Base-by-base conservation (phyloP, 2,888 invertebrate species). In the Branchellion lobata region DNA sequence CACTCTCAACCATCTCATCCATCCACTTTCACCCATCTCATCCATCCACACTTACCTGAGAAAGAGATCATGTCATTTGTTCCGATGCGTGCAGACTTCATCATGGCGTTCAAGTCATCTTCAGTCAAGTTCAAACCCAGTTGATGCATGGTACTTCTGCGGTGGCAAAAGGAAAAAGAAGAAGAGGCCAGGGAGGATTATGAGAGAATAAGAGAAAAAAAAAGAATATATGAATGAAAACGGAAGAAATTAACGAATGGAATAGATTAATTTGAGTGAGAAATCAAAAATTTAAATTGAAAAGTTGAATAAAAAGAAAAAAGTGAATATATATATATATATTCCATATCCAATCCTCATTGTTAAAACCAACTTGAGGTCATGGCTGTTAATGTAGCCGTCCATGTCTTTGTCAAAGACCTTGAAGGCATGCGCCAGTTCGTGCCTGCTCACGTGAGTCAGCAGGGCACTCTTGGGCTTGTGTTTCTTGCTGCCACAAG, bases 341-440 rank as follows among this genome's bases (percentile, higher is more conserved):
- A n/a, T n/a, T n/a, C n/a, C n/a, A n/a, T n/a, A n/a, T n/a, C n/a
- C n/a, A n/a, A n/a, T n/a, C n/a, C n/a, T n/a, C n/a, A n/a, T n/a
- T n/a, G n/a, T n/a, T n/a, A 34, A 31, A 0, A 77, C 68, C 27
- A 34, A 81, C 81, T 77, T 80, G 29, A 82, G 81, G 51, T 82
- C 82, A 29, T 78, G 40, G 24, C 79, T 80, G 40, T 74, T 80
- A 18, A 82, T 53, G 51, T 36, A 76, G 27, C 82, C 82, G 36
- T 82, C 81, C n/a, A 68, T 69, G 65, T 81, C 81, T 36, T 82
- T 82, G 73, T 82, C 82, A 34, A 82, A 82, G 65, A 82, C 78
- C 27, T 80, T 61, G 76, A 80, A 82, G 51, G 78, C 72, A 21
- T 80, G 77, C 11, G 47, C 73, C 47, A 80, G 61, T 69, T 81